These are phyloP conservation scores for Esox lucius DNA, from an alignment of 2,797 vertebrate species.

Conservation along the genomic window DNA sequence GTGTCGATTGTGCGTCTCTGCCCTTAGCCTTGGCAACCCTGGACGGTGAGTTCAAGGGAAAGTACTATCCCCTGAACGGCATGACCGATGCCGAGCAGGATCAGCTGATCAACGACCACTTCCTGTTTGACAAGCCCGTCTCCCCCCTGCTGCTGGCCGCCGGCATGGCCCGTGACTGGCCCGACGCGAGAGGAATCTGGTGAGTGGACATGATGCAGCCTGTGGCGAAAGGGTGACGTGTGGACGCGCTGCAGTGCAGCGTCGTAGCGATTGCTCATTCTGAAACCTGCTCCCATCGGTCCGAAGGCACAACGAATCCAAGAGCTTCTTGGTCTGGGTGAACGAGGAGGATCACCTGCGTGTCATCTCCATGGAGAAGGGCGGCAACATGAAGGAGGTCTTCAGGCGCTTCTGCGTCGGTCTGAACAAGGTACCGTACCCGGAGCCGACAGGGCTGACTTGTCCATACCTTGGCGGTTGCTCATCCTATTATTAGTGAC, in stretches of 20 bases:
- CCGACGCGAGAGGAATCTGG: constrained; percentile 84
- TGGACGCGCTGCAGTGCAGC: no score
- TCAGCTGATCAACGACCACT: constrained; percentile 85
- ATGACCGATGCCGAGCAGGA: constrained; percentile 84
- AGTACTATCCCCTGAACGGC: constrained; percentile 83
- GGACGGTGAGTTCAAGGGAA: constrained; percentile 83
- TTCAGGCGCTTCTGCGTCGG: constrained; percentile 84
- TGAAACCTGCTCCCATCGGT: not conserved
- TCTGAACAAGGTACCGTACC: constrained; percentile 72
- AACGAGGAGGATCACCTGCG: constrained; percentile 86
- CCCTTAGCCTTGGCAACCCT: constrained; percentile 77
- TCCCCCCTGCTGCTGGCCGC: constrained; percentile 83
- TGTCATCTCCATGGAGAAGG: constrained; percentile 85
- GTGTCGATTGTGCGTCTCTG: not conserved
- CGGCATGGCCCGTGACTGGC: constrained; percentile 88
- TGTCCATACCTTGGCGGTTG: not conserved
- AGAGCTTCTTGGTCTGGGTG: constrained; percentile 85
- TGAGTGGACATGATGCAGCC: constrained; percentile 41
- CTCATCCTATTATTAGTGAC: not conserved
- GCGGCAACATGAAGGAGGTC: constrained; percentile 87
- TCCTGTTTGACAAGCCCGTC: constrained; percentile 86
- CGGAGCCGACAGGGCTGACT: not conserved
- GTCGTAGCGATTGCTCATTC: not conserved
- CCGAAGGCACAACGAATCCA: constrained; percentile 81
- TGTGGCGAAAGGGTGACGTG: no score